These are phyloP conservation scores for Allobates femoralis DNA, from an alignment of 2,797 vertebrate species.

Conservation along the genomic window DNA sequence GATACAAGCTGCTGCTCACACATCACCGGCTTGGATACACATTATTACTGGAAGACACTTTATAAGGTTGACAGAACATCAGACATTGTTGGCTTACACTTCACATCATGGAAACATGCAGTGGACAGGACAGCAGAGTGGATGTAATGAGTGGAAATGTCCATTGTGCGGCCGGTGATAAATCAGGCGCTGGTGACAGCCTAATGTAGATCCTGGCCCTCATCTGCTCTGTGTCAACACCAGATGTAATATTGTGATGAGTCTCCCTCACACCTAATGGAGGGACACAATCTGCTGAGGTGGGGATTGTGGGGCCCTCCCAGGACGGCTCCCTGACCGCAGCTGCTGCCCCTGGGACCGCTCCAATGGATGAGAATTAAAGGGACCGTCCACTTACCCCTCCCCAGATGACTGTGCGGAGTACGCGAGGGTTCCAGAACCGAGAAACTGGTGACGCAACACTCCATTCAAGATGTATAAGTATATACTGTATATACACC, in stretches of 20 bases:
- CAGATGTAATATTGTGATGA: constrained; percentile 3
- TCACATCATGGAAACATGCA: constrained; percentile 3
- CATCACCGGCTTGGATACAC: neutral
- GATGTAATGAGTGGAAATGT: constrained; percentile 1
- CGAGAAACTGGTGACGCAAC: too few relatives aligned
- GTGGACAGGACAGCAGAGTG: neutral
- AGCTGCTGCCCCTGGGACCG: constrained; percentile 16
- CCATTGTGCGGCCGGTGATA: neutral
- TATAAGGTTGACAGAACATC: neutral
- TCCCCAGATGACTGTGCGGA: too few relatives aligned
- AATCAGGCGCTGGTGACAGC: constrained; percentile 18
- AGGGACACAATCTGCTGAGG: constrained; percentile 24
- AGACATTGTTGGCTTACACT: neutral
- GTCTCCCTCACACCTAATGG: constrained; percentile 33
- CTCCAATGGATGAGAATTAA: neutral
- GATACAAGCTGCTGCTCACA: neutral
- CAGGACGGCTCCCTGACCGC: neutral
- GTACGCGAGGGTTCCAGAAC: too few relatives aligned
- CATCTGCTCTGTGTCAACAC: constrained; percentile 36
- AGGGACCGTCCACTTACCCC: neutral
- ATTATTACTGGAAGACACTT: neutral
- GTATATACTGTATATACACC: too few relatives aligned
- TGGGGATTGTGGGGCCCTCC: constrained; percentile 5
- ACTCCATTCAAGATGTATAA: too few relatives aligned
- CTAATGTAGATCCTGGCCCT: constrained; percentile 17